These are phyloP conservation scores for Odontophorus gujanensis DNA, from an alignment of 2,113 vertebrate species.

Conservation along the genomic window DNA sequence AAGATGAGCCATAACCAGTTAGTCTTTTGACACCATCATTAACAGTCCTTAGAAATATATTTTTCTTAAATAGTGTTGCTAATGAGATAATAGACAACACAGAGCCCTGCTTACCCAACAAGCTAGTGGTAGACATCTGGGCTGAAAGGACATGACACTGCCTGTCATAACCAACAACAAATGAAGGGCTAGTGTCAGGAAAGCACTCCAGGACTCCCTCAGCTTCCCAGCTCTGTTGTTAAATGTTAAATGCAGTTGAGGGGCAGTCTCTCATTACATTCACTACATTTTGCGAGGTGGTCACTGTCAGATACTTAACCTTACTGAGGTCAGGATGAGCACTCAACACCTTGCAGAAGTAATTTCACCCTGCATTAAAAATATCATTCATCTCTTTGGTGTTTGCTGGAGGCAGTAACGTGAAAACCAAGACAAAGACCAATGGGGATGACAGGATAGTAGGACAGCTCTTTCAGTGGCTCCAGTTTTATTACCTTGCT, in stretches of 20 bases:
- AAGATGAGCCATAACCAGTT: neutral
- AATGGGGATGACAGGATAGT: fast-evolving
- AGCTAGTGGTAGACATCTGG: neutral
- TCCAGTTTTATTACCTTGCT: neutral
- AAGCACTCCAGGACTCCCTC: neutral
- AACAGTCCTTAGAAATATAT: neutral
- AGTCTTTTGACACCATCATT: neutral
- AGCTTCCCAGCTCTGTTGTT: neutral
- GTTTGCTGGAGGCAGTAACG: neutral
- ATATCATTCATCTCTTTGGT: neutral
- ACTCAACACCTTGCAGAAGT: neutral
- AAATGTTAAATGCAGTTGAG: neutral
- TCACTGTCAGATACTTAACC: neutral
- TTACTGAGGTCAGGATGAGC: neutral
- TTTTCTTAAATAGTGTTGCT: neutral
- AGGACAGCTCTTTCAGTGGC: neutral
- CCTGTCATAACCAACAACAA: neutral
- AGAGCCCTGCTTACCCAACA: neutral
- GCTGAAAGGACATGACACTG: neutral
- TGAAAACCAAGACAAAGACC: neutral
- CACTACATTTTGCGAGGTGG: neutral
- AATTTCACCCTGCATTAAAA: neutral
- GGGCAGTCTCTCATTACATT: neutral
- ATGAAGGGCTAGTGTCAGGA: neutral
- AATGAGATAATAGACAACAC: neutral